Evolutionary conservation across 2,888 invertebrate genomes (phyloP).

Genomic region (Seira ritae): DNA sequence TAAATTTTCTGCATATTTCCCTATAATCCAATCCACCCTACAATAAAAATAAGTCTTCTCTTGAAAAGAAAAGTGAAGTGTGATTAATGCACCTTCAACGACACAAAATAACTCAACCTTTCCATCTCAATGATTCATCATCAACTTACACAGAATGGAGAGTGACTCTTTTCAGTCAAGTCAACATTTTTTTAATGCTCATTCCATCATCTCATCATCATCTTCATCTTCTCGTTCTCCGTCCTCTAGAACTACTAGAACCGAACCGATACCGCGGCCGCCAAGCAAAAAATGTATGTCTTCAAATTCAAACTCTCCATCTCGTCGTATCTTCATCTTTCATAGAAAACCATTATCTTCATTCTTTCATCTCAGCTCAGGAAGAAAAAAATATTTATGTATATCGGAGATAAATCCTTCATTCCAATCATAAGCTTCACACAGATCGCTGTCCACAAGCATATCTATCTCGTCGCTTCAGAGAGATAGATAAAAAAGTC

Average conservation of each 20-base stretch:
- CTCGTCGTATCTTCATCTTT: conserved; percentile 45
- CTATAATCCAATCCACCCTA: no score
- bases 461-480: conserved; percentile 52
- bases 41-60: conserved; percentile 13
- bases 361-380: conserved; percentile 27
- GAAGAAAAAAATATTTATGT: background rate
- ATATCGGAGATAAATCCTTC: no score
- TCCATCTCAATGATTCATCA: conserved; percentile 56
- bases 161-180: no score
- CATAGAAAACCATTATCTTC: no score
- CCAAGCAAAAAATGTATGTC: conserved; percentile 29
- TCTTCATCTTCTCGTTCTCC: conserved; percentile 48
- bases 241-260: no score
- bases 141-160: no score
- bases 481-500: no score
- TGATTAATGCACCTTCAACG: conserved; percentile 62
- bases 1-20: no score
- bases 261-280: no score
- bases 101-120: conserved; percentile 58
- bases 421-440: no score
- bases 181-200: no score
- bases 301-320: conserved; percentile 17
- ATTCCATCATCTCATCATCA: conserved; percentile 48
- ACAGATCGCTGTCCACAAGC: conserved; percentile 53
- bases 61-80: conserved; percentile 57